Conservation (phyloP, 92 coral and sea anemone genomes). For the Actinernus sp. region DNA sequence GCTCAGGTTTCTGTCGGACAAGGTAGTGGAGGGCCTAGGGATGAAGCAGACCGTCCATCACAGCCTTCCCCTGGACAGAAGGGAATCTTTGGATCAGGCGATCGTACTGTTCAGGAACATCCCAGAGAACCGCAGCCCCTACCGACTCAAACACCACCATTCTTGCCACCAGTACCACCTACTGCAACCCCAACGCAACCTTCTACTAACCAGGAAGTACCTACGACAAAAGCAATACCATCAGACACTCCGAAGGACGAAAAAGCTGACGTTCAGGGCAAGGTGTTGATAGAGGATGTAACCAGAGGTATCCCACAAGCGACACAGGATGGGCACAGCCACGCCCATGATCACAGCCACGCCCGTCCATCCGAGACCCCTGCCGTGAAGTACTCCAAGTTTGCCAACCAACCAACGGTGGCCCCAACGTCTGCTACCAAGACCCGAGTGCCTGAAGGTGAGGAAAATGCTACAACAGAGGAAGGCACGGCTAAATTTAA, state of each 20-base stretch:
- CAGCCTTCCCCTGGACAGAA: too few relatives aligned
- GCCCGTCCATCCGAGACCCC: not conserved
- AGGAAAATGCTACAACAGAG: conserved; percentile 2
- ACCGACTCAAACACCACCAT: too few relatives aligned
- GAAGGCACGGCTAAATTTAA: conserved; percentile 1
- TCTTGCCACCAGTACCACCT: not conserved
- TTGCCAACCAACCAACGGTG: not conserved
- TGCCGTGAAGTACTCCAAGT: not conserved
- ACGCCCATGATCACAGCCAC: too few relatives aligned
- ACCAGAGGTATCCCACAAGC: not conserved
- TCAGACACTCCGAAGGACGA: not conserved
- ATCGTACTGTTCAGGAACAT: too few relatives aligned
- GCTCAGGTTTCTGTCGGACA: too few relatives aligned
- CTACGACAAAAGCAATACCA: not conserved
- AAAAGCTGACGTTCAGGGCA: too few relatives aligned
- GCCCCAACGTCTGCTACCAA: not conserved
- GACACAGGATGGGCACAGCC: not conserved
- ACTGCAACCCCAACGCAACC: not conserved
- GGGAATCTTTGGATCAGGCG: too few relatives aligned
- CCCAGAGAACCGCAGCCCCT: too few relatives aligned
- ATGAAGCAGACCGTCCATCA: too few relatives aligned
- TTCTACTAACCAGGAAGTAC: too few relatives aligned
- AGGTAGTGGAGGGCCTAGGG: too few relatives aligned
- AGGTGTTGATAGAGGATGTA: too few relatives aligned
- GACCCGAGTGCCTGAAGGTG: not conserved